phyloP scores from a whole-genome alignment of 64 coral and sea anemone genomes.

The Porites australiensis region DNA sequence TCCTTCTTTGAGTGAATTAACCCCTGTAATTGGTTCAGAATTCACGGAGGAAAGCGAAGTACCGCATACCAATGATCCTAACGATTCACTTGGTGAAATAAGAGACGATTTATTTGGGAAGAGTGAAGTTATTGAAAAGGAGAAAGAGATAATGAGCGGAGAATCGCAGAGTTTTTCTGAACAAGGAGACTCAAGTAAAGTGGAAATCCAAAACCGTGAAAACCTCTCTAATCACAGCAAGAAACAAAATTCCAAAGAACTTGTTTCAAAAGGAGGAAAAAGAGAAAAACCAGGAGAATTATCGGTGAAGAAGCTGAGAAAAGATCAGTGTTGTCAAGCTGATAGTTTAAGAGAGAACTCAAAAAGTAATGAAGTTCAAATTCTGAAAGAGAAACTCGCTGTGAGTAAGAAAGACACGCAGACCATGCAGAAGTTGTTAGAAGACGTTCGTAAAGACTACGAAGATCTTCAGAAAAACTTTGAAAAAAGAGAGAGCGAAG shows the following conservation, averaged over 20 bases:
- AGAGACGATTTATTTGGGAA: background rate
- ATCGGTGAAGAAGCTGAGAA: background rate
- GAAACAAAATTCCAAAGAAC: background rate
- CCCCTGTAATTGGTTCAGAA: background rate
- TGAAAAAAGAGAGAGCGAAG: constrained; percentile 3
- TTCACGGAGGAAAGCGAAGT: background rate
- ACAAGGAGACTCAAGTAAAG: background rate
- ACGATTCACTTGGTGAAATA: background rate
- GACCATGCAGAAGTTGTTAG: constrained; percentile 25
- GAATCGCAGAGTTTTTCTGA: background rate
- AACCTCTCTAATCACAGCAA: background rate
- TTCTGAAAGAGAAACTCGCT: constrained; percentile 13
- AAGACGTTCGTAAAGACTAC: constrained; percentile 43
- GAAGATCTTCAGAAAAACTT: constrained; percentile 45
- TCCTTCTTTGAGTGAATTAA: background rate
- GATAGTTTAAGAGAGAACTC: background rate
- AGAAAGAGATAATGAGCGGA: background rate
- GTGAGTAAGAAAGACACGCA: constrained; percentile 38
- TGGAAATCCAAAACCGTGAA: background rate
- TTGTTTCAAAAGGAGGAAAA: background rate
- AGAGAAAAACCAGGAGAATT: background rate
- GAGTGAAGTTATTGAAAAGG: background rate
- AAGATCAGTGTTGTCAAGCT: constrained; percentile 9
- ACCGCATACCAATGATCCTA: background rate
- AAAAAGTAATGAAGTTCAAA: background rate